Conservation (phyloP, 1,140 invertebrate species). For the Mylabris phalerata region DNA sequence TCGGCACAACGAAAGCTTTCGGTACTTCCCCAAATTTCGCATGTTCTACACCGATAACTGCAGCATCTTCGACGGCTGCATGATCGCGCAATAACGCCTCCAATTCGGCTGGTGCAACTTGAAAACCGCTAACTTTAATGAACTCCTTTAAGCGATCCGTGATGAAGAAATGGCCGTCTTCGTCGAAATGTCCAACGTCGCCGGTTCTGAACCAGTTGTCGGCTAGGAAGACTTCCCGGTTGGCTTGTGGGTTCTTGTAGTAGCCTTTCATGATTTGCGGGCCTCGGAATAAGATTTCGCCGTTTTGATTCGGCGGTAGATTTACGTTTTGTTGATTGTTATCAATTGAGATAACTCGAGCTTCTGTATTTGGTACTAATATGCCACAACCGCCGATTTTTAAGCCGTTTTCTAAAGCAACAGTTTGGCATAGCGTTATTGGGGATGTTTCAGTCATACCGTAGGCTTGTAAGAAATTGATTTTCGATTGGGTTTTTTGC, state of each 20-base stretch:
- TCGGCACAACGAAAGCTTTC: slow-evolving; percentile 58
- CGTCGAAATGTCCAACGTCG: slow-evolving; percentile 62
- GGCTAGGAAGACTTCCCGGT: slow-evolving; percentile 50
- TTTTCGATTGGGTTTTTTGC: slow-evolving; percentile 35
- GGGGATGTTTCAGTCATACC: slow-evolving; percentile 57
- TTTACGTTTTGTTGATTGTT: slow-evolving; percentile 47
- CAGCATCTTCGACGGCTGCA: slow-evolving; percentile 10
- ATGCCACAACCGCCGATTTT: slow-evolving; percentile 45
- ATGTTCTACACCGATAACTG: slow-evolving; percentile 71
- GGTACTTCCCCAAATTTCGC: slow-evolving; percentile 66
- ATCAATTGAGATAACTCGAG: slow-evolving; percentile 13
- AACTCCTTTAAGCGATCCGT: slow-evolving; percentile 74
- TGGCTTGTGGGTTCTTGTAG: slow-evolving; percentile 59
- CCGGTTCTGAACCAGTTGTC: slow-evolving; percentile 72
- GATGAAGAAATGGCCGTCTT: slow-evolving; percentile 57
- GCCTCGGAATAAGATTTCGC: slow-evolving; percentile 58
- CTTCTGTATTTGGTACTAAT: slow-evolving; percentile 17
- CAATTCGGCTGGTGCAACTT: slow-evolving; percentile 11
- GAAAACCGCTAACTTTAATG: slow-evolving; percentile 56
- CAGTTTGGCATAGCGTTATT: slow-evolving; percentile 39
- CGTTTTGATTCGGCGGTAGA: slow-evolving; percentile 46
- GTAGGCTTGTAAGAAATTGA: slow-evolving; percentile 44
- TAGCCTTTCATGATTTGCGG: slow-evolving; percentile 70
- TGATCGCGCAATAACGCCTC: slow-evolving; percentile 9
- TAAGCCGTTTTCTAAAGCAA: slow-evolving; percentile 25